Base-by-base conservation (phyloP, 2,888 invertebrate species). In the Trachelus troglodyta region DNA sequence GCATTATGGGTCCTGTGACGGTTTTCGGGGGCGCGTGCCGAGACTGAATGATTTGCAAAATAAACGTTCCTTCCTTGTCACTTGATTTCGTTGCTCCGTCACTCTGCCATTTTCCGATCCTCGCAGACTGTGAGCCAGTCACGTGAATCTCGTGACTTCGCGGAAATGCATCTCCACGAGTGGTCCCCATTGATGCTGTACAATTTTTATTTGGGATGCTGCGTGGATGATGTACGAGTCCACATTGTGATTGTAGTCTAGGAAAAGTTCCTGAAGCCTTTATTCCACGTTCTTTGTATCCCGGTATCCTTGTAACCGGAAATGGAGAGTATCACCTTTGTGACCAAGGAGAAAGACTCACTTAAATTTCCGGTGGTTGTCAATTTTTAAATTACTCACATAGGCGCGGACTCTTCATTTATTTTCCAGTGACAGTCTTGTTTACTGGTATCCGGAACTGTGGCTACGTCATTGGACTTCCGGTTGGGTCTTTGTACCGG, bases 21-120 rank as follows among this genome's bases (percentile, higher is more conserved):
- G 71, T 77, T 35, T 78, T 75, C 76, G 81, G 82, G 82, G 79
- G 76, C 76, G 81, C 85, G 85, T 83, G 85, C 83, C 84, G 74
- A 76, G 76, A 78, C 69, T 79, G 75, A 76, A 75, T 77, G 74
- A 83, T 77, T 76, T 76, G 79, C 74, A 30, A 74, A 74, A 37
- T 56, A 56, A 23, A 23, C 6, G 23, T 6, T 9, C 9, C 23
- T 1, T 23, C 56, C 56, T 56, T 1, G 23, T 56, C 56, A 0
- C 23, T 56, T 23, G 9, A 9, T 56, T 9, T 56, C 15, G 23
- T 6, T 56, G 56, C 56, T 56, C 56, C 23, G 23, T 56, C 23
- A 9, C 56, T 56, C 56, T 23, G 56, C 56, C 56, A 9, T 23
- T 56, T 23, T 56, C 56, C 1, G 56, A 56, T 33, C 34, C 34